Evolutionary conservation across 2,888 invertebrate genomes (phyloP).

Genomic region (Drosophila stalkeri): DNA sequence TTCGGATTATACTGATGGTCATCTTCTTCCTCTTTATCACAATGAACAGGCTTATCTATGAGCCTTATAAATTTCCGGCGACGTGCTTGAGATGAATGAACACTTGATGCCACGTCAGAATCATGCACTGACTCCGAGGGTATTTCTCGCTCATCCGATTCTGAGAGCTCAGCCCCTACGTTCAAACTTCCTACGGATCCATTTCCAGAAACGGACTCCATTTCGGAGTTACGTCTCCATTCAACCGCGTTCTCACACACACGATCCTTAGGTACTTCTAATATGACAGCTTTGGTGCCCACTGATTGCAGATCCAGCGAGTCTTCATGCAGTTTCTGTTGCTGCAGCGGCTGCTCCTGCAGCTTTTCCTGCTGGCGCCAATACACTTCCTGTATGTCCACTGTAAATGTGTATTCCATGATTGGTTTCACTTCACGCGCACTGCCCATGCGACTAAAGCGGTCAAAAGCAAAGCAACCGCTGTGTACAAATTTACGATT

Average conservation of each 20-base stretch:
- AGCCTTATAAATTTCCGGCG: slow-evolving; percentile 47
- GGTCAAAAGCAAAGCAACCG: slow-evolving; percentile 70
- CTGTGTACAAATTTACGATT: slow-evolving; percentile 33
- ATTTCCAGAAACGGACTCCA: background rate
- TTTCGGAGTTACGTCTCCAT: slow-evolving; percentile 8
- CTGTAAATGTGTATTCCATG: slow-evolving; percentile 75
- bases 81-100: background rate
- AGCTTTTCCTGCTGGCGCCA: slow-evolving; percentile 34
- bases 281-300: slow-evolving; percentile 31
- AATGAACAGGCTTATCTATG: background rate
- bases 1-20: slow-evolving; percentile 1
- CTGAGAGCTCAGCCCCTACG: slow-evolving; percentile 59
- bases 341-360: background rate
- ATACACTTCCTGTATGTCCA: slow-evolving; percentile 61
- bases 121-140: background rate
- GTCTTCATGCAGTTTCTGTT: slow-evolving; percentile 3
- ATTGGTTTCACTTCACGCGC: slow-evolving; percentile 65
- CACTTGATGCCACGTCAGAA: background rate
- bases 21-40: background rate
- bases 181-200: slow-evolving; percentile 45
- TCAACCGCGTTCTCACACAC: background rate
- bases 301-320: slow-evolving; percentile 22
- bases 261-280: slow-evolving; percentile 38
- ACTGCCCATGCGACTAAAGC: slow-evolving; percentile 53
- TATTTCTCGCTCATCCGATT: slow-evolving; percentile 40